A percentile compares a stretch with the other conserved stretches of the same genome.
Conservation (phyloP, 2,797 vertebrate species). For the Pangasius djambal region DNA sequence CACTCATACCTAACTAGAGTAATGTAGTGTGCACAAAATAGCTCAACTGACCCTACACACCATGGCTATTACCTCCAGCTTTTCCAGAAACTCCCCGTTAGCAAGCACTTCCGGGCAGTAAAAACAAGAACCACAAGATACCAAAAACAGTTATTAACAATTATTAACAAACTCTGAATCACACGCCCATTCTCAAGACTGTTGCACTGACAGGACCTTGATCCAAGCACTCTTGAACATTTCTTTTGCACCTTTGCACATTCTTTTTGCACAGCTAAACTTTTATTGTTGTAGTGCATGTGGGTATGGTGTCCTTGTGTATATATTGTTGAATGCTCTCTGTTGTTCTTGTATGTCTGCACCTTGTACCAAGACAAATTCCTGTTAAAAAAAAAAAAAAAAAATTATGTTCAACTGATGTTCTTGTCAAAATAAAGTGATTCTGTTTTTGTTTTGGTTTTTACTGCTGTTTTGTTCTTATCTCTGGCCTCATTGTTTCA, state of each 20-base stretch:
- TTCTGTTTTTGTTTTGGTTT: background rate
- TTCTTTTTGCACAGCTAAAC: background rate
- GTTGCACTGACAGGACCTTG: background rate
- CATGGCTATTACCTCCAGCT: background rate
- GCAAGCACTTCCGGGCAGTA: background rate
- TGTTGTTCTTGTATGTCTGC: background rate
- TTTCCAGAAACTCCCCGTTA: background rate
- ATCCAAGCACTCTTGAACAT: background rate
- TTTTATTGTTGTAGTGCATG: background rate
- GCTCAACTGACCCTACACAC: background rate
- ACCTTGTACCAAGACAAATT: background rate
- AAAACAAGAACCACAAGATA: background rate
- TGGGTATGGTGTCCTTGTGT: no score
- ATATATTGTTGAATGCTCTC: background rate
- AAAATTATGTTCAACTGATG: background rate
- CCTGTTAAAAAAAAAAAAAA: no score
- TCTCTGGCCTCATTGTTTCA: background rate
- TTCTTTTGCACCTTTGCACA: background rate
- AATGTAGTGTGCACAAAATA: background rate
- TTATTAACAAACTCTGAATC: background rate
- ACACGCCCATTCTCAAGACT: background rate
- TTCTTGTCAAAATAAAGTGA: background rate
- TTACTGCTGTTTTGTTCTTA: background rate
- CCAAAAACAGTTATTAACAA: background rate
- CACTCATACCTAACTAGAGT: background rate